Conservation (phyloP, 2,113 vertebrate genomes). For the Malaclemys terrapin region DNA sequence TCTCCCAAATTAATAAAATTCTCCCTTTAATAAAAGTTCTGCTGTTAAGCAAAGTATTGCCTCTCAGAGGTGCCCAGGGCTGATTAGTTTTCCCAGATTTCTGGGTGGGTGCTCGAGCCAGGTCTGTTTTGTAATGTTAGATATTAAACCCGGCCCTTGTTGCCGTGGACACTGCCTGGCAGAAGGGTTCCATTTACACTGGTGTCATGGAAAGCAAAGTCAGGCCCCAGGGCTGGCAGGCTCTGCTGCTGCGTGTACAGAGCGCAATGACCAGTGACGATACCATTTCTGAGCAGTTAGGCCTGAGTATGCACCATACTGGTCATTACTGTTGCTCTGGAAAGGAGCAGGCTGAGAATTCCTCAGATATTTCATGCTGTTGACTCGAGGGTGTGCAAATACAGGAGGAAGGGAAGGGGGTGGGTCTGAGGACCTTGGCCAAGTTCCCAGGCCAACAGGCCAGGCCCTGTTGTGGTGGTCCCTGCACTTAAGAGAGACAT, state of each 20-base stretch:
- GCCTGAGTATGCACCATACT: background rate
- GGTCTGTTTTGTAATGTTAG: no score
- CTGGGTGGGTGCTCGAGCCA: no score
- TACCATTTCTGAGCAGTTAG: background rate
- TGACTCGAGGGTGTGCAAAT: background rate
- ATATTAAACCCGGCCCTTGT: no score
- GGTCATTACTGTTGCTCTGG: background rate
- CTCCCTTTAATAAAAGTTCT: rapidly evolving
- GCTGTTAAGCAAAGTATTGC: background rate
- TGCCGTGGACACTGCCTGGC: no score
- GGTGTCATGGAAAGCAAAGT: background rate
- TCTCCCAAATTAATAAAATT: no score
- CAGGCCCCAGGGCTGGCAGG: background rate
- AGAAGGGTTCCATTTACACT: background rate
- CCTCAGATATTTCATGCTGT: background rate
- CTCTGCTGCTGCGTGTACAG: background rate
- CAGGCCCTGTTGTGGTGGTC: background rate
- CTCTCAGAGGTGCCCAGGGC: no score
- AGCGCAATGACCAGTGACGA: background rate
- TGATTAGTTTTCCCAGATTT: no score
- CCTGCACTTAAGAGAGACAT: no score
- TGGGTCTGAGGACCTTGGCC: background rate
- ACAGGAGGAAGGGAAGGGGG: no score
- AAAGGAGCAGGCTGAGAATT: background rate
- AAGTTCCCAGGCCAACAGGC: background rate